Evolutionary conservation across 2,888 invertebrate genomes (phyloP).

Genomic region (Perizoma flavofasciatum): DNA sequence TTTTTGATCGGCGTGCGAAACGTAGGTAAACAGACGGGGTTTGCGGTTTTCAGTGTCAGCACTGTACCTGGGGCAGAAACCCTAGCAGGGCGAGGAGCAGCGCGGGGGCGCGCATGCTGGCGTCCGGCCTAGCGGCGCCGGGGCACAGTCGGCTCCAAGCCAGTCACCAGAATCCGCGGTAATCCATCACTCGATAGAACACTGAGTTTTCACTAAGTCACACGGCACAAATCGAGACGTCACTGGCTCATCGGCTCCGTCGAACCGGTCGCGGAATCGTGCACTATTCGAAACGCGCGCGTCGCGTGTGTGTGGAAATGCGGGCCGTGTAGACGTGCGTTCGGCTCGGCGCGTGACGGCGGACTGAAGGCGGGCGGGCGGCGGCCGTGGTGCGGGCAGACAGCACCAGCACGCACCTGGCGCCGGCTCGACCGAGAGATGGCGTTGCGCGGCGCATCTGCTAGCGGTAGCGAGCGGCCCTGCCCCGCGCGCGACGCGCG

Average conservation of each 20-base stretch:
- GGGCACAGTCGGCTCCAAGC: slow-evolving; percentile 73
- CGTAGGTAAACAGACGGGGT: slow-evolving; percentile 65
- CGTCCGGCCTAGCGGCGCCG: slow-evolving; percentile 80
- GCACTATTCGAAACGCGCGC: slow-evolving; percentile 82
- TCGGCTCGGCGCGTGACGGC: slow-evolving; percentile 78
- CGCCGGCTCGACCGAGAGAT: slow-evolving; percentile 71
- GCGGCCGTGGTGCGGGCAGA: slow-evolving; percentile 75
- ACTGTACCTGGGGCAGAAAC: slow-evolving; percentile 82
- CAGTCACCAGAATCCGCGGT: slow-evolving; percentile 76
- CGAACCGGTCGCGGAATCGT: slow-evolving; percentile 78
- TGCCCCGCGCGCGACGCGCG: slow-evolving; percentile 48
- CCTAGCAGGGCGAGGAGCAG: slow-evolving; percentile 82
- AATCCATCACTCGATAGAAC: slow-evolving; percentile 81
- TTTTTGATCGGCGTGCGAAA: slow-evolving; percentile 54
- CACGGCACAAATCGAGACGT: slow-evolving; percentile 80
- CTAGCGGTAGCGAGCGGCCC: slow-evolving; percentile 46
- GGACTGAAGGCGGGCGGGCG: slow-evolving; percentile 81
- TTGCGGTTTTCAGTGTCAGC: slow-evolving; percentile 69
- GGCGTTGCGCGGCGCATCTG: slow-evolving; percentile 82
- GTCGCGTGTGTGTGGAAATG: slow-evolving; percentile 69
- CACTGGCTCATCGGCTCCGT: slow-evolving; percentile 77
- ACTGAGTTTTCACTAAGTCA: slow-evolving; percentile 82
- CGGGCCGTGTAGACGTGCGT: slow-evolving; percentile 65
- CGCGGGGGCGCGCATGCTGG: slow-evolving; percentile 82
- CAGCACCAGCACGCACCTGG: slow-evolving; percentile 66